Percentiles rank a stretch among this genome's conserved stretches.
Conservation (phyloP, 2,113 vertebrate genomes). For the Stomatorhinus ivindoensis region DNA sequence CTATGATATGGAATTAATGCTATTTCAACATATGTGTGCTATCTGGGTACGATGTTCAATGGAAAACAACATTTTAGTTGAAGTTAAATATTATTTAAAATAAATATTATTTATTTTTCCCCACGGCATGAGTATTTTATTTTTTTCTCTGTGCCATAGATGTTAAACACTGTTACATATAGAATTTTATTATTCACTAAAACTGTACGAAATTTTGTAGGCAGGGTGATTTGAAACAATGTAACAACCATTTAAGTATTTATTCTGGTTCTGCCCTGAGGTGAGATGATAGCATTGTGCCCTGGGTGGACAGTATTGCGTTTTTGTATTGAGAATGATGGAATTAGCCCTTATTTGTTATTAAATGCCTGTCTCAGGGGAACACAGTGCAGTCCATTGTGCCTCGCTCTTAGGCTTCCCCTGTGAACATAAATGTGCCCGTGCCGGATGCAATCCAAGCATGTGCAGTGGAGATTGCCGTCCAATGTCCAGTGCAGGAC, state of each 20-base stretch:
- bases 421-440: neutral
- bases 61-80: neutral
- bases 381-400: neutral
- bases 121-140: neutral
- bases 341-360: neutral
- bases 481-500: neutral
- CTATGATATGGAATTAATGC: too few species aligned
- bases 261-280: too few species aligned
- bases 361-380: neutral
- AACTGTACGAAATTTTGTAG: neutral
- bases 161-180: neutral
- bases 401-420: too few species aligned
- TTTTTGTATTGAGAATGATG: neutral
- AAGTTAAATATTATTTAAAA: too few species aligned
- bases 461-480: constrained; percentile 12
- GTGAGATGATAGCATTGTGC: neutral
- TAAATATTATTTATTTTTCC: neutral
- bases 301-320: neutral
- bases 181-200: neutral
- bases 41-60: neutral
- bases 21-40: too few species aligned
- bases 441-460: neutral
- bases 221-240: neutral
- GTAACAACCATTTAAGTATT: neutral
- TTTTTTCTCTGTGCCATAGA: neutral